phyloP scores from a whole-genome alignment of 1,140 invertebrate species.

The Zaprionus taronus region DNA sequence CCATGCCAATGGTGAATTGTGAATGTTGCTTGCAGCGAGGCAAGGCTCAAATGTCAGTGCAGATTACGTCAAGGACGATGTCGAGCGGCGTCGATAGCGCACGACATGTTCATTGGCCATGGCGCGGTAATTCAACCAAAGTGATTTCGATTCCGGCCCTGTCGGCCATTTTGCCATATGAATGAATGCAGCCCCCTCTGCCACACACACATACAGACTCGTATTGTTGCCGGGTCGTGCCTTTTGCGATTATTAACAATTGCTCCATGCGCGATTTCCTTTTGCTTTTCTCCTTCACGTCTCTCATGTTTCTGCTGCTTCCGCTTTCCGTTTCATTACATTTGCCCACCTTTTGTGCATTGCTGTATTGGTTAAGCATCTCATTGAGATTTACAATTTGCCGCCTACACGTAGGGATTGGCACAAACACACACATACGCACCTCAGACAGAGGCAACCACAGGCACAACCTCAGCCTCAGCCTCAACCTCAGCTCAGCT shows the following conservation, averaged over 20 bases:
- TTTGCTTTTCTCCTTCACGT: neutral
- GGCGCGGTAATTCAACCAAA: conserved; percentile 61
- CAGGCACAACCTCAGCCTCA: neutral
- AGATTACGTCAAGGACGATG: conserved; percentile 54
- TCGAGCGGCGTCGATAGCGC: conserved; percentile 50
- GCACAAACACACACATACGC: neutral
- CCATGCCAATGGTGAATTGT: neutral
- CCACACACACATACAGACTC: neutral
- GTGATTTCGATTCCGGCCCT: conserved; percentile 73
- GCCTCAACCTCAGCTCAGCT: neutral
- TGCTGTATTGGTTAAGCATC: conserved; percentile 31
- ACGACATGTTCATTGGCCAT: conserved; percentile 75
- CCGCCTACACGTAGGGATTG: neutral
- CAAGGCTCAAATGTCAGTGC: conserved; percentile 55
- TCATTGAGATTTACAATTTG: conserved; percentile 32
- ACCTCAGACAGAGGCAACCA: too few species aligned
- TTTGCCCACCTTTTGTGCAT: conserved; percentile 41
- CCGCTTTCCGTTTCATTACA: conserved; percentile 67
- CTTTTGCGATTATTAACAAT: conserved; percentile 67
- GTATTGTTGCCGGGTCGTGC: conserved; percentile 17
- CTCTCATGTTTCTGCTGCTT: conserved; percentile 20
- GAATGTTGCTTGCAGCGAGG: conserved; percentile 18
- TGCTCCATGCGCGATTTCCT: conserved; percentile 57
- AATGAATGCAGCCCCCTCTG: conserved; percentile 30
- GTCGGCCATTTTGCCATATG: conserved; percentile 64